Evolutionary conservation across 2,797 vertebrate genomes (phyloP).

Genomic region (Holocentrus rufus): DNA sequence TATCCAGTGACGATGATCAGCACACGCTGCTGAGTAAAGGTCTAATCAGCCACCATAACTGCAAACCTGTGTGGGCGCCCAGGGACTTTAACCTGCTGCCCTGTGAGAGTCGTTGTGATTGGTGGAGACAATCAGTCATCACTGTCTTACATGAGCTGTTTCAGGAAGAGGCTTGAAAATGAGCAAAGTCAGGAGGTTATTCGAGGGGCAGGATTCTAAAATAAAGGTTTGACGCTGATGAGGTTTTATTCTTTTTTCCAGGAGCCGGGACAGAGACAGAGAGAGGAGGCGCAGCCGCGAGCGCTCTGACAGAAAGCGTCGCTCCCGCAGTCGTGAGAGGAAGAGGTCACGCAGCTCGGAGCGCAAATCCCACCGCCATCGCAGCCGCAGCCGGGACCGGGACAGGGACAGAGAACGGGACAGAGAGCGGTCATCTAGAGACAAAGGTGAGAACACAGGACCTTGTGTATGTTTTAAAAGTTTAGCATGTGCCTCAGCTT

Average conservation of each 20-base stretch:
- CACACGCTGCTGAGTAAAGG: no score
- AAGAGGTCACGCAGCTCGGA: slow-evolving; percentile 94
- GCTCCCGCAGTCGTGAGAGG: slow-evolving; percentile 93
- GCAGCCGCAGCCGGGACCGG: slow-evolving; percentile 92
- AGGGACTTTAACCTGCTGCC: no score
- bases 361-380: slow-evolving; percentile 91
- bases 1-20: no score
- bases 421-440: slow-evolving; percentile 92
- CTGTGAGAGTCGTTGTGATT: no score
- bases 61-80: no score
- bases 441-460: slow-evolving; percentile 86
- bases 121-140: no score
- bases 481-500: neutral
- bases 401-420: slow-evolving; percentile 90
- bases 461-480: neutral
- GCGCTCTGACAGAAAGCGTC: slow-evolving; percentile 91
- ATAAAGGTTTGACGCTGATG: neutral
- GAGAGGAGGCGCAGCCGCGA: slow-evolving; percentile 90
- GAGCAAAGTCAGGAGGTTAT: no score
- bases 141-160: no score
- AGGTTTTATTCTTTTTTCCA: slow-evolving; percentile 24
- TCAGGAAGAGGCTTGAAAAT: no score
- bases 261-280: slow-evolving; percentile 79
- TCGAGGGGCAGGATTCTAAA: no score
- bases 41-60: no score